Conservation (phyloP, 2,888 invertebrate species). For the Oasisia sp. region DNA sequence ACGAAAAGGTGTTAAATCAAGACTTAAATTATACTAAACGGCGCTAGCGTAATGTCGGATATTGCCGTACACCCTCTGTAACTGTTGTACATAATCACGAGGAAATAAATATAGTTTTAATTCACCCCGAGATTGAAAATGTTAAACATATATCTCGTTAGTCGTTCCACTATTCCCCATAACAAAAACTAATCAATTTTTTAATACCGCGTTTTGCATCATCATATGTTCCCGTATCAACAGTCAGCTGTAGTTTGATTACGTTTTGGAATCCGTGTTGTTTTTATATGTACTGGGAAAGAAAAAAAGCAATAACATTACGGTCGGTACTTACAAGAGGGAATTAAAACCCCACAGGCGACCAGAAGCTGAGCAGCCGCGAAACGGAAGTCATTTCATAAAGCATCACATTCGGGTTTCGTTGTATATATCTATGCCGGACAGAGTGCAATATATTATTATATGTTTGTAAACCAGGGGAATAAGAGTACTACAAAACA, state of each 20-base stretch:
- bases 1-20: no score
- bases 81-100: neutral
- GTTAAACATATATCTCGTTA: no score
- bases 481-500: no score
- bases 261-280: neutral
- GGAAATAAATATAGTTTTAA: neutral
- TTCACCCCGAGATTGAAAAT: neutral
- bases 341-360: neutral
- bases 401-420: neutral
- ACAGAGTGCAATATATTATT: neutral
- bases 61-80: neutral
- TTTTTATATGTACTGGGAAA: neutral
- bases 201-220: neutral
- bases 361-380: neutral
- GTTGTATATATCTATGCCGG: neutral
- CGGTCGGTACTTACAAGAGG: neutral
- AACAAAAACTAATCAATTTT: neutral
- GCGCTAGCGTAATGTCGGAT: no score
- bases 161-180: neutral
- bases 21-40: no score
- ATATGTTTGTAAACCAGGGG: neutral
- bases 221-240: neutral
- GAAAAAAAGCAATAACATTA: neutral
- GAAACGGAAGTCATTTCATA: neutral
- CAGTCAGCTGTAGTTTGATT: neutral